Conservation (phyloP, 2,113 vertebrate species). For the Conger conger region DNA sequence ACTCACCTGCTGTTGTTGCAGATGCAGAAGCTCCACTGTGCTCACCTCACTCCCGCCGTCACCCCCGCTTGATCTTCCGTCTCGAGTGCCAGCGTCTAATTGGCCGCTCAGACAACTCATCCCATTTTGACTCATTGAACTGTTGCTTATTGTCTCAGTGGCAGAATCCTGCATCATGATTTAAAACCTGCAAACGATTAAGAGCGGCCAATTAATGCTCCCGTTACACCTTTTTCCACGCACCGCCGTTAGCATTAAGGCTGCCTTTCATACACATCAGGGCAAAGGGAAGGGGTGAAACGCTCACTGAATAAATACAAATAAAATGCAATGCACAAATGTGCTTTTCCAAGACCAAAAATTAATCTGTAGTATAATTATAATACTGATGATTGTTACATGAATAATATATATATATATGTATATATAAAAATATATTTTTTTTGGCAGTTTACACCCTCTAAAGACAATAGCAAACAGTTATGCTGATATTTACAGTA, state of each 20-base stretch:
- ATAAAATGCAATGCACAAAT: slow-evolving; percentile 68
- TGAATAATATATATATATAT: slow-evolving; percentile 47
- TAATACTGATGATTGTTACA: background rate
- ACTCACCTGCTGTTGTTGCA: slow-evolving; percentile 99
- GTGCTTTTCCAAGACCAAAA: slow-evolving; percentile 72
- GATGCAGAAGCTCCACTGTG: slow-evolving; percentile 99
- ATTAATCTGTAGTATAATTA: slow-evolving; percentile 72
- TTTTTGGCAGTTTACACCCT: background rate
- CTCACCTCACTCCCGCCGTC: slow-evolving; percentile 98
- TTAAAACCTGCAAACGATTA: slow-evolving; percentile 99
- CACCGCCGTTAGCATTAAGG: too few species aligned
- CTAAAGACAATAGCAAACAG: background rate
- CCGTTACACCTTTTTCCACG: slow-evolving; percentile 83
- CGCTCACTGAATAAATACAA: slow-evolving; percentile 92
- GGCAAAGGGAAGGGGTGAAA: slow-evolving; percentile 65
- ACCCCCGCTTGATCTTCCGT: slow-evolving; percentile 99
- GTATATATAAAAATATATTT: background rate
- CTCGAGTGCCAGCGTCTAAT: slow-evolving; percentile 99
- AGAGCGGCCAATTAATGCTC: slow-evolving; percentile 99
- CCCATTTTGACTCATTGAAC: slow-evolving; percentile 99
- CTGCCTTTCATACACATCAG: slow-evolving; percentile 97
- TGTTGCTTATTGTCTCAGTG: slow-evolving; percentile 99
- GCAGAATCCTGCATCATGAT: slow-evolving; percentile 99
- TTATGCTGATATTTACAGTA: background rate
- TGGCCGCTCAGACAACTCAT: slow-evolving; percentile 99